These are phyloP conservation scores for Moxostoma hubbsi DNA, from an alignment of 2,797 vertebrate species.

Conservation along the genomic window DNA sequence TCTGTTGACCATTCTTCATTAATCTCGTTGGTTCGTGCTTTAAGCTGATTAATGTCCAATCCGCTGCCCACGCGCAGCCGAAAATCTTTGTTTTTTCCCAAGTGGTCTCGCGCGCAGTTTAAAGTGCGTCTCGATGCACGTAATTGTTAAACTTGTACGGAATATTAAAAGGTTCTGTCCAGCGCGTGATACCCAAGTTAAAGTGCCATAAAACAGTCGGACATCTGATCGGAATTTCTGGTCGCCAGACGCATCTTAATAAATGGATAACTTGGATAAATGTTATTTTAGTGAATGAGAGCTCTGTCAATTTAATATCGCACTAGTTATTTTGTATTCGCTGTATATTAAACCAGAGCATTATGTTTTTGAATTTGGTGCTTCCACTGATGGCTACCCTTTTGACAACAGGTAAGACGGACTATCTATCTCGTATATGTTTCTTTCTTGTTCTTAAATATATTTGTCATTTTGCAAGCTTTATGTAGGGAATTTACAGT, in stretches of 20 bases:
- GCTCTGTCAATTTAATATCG: background rate
- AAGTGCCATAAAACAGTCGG: background rate
- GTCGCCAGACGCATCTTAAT: conserved; percentile 3
- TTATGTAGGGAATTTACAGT: no score
- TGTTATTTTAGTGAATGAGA: conserved; percentile 14
- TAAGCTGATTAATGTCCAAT: conserved; percentile 50
- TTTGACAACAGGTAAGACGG: conserved; percentile 45
- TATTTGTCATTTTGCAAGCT: background rate
- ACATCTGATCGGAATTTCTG: background rate
- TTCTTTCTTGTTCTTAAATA: background rate
- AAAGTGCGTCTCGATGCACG: background rate
- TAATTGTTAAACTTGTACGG: background rate
- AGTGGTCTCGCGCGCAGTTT: conserved; percentile 3
- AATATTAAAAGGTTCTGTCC: background rate
- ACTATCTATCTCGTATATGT: background rate
- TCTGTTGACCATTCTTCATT: conserved; percentile 36
- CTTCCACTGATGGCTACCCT: conserved; percentile 28
- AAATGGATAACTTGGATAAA: conserved; percentile 49
- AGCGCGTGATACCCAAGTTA: background rate
- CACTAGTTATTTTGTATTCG: background rate
- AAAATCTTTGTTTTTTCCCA: background rate
- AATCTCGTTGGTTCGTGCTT: conserved; percentile 40
- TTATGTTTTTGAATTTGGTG: conserved; percentile 37
- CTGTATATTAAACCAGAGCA: conserved; percentile 8
- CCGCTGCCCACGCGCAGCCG: conserved; percentile 41